Percentiles rank a stretch among this genome's conserved stretches.
Conservation (phyloP, 2,113 vertebrate genomes). For the Nerophis ophidion region DNA sequence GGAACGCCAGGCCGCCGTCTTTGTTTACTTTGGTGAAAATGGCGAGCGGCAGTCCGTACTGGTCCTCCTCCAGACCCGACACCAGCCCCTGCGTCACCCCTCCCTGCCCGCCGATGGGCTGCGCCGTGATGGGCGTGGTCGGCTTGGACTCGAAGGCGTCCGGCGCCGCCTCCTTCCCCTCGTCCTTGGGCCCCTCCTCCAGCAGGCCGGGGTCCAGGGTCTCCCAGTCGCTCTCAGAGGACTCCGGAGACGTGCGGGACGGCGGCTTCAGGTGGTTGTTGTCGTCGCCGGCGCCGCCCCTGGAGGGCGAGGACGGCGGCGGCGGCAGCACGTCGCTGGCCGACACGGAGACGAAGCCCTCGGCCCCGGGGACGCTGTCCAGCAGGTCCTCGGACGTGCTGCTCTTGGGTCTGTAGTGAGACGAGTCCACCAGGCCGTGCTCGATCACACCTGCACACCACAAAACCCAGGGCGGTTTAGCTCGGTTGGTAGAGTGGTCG, state of each 20-base stretch:
- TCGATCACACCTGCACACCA: slow-evolving; percentile 84
- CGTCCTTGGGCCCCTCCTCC: slow-evolving; percentile 72
- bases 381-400: slow-evolving; percentile 81
- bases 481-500: no score
- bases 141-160: slow-evolving; percentile 59
- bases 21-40: slow-evolving; percentile 90
- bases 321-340: slow-evolving; percentile 50
- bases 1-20: neutral
- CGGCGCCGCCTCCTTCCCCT: slow-evolving; percentile 24
- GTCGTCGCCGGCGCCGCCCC: slow-evolving; percentile 25
- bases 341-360: slow-evolving; percentile 71
- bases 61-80: slow-evolving; percentile 92
- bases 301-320: neutral
- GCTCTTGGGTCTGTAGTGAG: slow-evolving; percentile 84
- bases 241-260: slow-evolving; percentile 75
- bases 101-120: slow-evolving; percentile 56
- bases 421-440: slow-evolving; percentile 89
- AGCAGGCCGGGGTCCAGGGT: slow-evolving; percentile 84
- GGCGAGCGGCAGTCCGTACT: slow-evolving; percentile 85
- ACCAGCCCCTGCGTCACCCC: slow-evolving; percentile 79
- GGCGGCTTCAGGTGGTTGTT: slow-evolving; percentile 73
- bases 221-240: slow-evolving; percentile 96
- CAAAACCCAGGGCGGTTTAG: neutral
- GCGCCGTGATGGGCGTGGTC: slow-evolving; percentile 76
- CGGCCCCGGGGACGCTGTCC: slow-evolving; percentile 49